A percentile compares a stretch with the other conserved stretches of the same genome.
Conservation (phyloP, 2,113 vertebrate species). For the Lagopus muta region DNA sequence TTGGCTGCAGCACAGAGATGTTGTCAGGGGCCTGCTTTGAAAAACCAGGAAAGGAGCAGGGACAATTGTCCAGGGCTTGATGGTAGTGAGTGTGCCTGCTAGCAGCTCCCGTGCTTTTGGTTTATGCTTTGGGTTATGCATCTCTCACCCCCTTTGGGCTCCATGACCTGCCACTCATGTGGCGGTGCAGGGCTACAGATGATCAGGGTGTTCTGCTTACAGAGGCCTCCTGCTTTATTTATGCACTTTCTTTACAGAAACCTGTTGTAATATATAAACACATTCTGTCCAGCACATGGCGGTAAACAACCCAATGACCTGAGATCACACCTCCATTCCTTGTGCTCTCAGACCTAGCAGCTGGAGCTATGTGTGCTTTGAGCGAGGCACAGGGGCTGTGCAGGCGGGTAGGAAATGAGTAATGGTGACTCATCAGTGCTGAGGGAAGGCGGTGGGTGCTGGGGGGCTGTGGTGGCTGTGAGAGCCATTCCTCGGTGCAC, state of each 20-base stretch:
- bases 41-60: not conserved
- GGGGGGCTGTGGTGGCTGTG: not conserved
- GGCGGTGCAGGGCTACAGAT: not conserved
- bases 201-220: not conserved
- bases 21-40: not conserved
- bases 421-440: not conserved
- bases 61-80: not conserved
- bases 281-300: not conserved
- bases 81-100: not conserved
- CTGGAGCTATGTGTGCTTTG: not conserved
- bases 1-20: not conserved
- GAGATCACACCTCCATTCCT: not conserved
- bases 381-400: not conserved
- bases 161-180: not conserved
- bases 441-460: not conserved
- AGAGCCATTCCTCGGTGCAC: accelerated
- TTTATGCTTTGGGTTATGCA: not conserved
- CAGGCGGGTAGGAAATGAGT: not conserved
- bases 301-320: not conserved
- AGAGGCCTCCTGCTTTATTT: not conserved
- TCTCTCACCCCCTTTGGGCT: not conserved
- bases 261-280: not conserved
- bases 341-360: not conserved
- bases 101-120: not conserved
- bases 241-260: not conserved